Conservation (phyloP, 2,797 vertebrate genomes). For the Coranthus polyacanthus region DNA sequence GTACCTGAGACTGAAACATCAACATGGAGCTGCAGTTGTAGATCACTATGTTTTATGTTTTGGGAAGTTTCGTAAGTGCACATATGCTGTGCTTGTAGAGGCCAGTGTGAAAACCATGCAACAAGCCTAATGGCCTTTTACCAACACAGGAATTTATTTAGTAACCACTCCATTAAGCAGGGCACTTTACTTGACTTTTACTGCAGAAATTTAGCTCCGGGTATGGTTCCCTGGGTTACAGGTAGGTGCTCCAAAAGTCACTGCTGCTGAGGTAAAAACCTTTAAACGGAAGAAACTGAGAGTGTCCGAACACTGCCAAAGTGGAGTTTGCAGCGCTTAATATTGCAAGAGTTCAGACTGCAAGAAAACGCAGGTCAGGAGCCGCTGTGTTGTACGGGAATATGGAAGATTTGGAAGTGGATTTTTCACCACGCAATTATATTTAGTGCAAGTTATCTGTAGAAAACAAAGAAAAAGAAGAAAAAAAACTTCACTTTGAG, state of each 20-base stretch:
- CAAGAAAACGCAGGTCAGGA: too few species aligned
- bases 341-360: too few species aligned
- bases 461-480: too few species aligned
- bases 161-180: neutral
- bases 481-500: too few species aligned
- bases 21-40: neutral
- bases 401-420: too few species aligned
- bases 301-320: neutral
- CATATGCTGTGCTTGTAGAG: neutral
- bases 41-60: slow-evolving; percentile 2
- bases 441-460: too few species aligned
- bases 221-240: neutral
- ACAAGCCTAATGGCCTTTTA: neutral
- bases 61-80: neutral
- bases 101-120: neutral
- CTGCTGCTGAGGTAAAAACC: neutral
- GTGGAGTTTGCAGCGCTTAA: neutral
- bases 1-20: neutral
- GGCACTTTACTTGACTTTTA: neutral
- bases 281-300: neutral
- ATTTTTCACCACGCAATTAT: too few species aligned
- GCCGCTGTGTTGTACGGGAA: too few species aligned
- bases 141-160: slow-evolving; percentile 6
- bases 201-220: neutral
- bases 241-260: neutral